Conservation (phyloP, 2,797 vertebrate species). For the Fistularia tabacaria region DNA sequence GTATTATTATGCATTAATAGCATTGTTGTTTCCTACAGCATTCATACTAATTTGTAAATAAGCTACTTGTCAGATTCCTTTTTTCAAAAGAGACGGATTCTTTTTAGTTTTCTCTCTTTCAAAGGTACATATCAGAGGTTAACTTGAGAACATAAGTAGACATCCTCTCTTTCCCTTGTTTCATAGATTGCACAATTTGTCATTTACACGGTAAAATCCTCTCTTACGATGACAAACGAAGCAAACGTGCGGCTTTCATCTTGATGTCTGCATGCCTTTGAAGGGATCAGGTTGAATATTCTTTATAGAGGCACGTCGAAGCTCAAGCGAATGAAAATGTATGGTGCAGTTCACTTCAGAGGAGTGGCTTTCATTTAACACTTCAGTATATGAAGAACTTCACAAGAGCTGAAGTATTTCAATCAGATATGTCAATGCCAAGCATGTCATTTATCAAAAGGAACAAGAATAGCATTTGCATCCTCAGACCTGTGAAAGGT, state of each 20-base stretch:
- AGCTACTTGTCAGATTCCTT: conserved; percentile 1
- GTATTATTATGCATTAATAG: not conserved
- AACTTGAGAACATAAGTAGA: not conserved
- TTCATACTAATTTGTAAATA: not conserved
- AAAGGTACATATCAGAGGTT: conserved; percentile 9
- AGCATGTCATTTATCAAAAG: too few species aligned
- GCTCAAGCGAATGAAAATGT: not conserved
- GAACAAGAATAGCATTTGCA: too few species aligned
- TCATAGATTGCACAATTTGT: not conserved
- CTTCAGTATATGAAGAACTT: too few species aligned
- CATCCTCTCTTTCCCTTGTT: conserved; percentile 1
- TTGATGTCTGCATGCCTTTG: not conserved
- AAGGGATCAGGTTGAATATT: not conserved
- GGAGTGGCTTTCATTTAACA: too few species aligned
- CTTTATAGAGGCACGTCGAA: conserved; percentile 6
- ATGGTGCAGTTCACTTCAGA: too few species aligned
- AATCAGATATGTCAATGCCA: too few species aligned
- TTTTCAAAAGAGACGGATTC: not conserved
- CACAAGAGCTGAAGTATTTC: too few species aligned
- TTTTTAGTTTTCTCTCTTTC: conserved; percentile 8
- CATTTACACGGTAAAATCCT: not conserved
- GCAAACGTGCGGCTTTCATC: conserved; percentile 2
- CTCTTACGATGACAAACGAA: not conserved
- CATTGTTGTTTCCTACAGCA: not conserved
- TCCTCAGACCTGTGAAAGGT: too few species aligned